A percentile compares a stretch with the other conserved stretches of the same genome.
Conservation (phyloP, 64 coral and sea anemone species). For the Montipora cactus region DNA sequence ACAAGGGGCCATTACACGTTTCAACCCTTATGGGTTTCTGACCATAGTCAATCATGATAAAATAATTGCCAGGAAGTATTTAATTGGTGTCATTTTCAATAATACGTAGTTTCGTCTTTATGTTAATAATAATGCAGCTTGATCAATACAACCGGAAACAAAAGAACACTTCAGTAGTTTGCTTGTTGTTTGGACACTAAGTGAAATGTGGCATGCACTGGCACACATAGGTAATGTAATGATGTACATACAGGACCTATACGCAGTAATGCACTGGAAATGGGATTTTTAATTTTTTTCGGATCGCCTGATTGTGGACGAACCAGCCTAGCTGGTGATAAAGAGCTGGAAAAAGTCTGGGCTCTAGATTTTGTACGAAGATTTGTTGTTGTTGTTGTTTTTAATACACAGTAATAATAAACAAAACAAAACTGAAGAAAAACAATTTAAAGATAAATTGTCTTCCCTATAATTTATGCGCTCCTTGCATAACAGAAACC, state of each 20-base stretch:
- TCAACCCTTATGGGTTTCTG: too few relatives aligned
- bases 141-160: neutral
- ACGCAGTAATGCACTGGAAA: neutral
- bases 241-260: neutral
- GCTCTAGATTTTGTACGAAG: neutral
- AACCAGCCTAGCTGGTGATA: neutral
- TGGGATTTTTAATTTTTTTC: neutral
- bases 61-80: slow-evolving; percentile 1
- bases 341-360: neutral
- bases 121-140: neutral
- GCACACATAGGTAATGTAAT: neutral
- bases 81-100: neutral
- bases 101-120: neutral
- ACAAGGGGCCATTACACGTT: too few relatives aligned
- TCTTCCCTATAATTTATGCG: too few relatives aligned
- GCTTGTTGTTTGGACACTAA: neutral
- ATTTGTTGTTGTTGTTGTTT: neutral
- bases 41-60: neutral
- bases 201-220: neutral
- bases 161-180: neutral
- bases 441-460: too few relatives aligned
- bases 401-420: neutral
- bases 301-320: neutral
- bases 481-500: too few relatives aligned
- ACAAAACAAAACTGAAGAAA: neutral